Evolutionary conservation across 2,888 invertebrate species (phyloP).

Genomic region (Catotricha subobsoleta): DNA sequence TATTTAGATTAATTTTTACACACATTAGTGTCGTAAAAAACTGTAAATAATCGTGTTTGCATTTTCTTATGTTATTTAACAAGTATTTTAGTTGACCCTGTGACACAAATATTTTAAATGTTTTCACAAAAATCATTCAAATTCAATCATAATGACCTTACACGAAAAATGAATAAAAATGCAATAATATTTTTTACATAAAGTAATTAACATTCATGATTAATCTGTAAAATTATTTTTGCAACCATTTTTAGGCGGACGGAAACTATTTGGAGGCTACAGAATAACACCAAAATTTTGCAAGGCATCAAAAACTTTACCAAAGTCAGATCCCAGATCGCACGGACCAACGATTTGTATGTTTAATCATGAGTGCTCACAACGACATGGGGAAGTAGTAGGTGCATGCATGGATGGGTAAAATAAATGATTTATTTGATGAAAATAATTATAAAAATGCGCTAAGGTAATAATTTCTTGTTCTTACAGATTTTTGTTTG

Average conservation of each 20-base stretch:
- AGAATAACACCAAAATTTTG: conserved; percentile 69
- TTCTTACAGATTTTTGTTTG: conserved; percentile 47
- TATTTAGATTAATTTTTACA: no score
- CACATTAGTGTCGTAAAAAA: no score
- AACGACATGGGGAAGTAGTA: conserved; percentile 62
- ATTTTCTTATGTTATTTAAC: no score
- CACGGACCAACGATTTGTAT: conserved; percentile 67
- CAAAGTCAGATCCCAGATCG: conserved; percentile 34
- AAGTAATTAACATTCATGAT: background rate
- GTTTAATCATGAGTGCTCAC: conserved; percentile 81
- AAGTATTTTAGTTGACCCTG: no score
- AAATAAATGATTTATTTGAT: conserved; percentile 1
- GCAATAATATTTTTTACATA: no score
- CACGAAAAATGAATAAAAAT: no score
- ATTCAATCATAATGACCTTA: no score
- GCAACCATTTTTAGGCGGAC: conserved; percentile 24
- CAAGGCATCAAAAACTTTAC: conserved; percentile 47
- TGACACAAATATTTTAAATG: no score
- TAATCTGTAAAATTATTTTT: background rate
- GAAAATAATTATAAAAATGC: background rate
- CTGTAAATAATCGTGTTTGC: no score
- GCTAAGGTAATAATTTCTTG: background rate
- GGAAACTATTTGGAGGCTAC: conserved; percentile 71
- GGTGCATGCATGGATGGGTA: conserved; percentile 79
- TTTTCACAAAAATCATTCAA: no score